These are phyloP conservation scores for Taeniopygia guttata DNA, from an alignment of 2,797 vertebrate species.

Conservation along the genomic window DNA sequence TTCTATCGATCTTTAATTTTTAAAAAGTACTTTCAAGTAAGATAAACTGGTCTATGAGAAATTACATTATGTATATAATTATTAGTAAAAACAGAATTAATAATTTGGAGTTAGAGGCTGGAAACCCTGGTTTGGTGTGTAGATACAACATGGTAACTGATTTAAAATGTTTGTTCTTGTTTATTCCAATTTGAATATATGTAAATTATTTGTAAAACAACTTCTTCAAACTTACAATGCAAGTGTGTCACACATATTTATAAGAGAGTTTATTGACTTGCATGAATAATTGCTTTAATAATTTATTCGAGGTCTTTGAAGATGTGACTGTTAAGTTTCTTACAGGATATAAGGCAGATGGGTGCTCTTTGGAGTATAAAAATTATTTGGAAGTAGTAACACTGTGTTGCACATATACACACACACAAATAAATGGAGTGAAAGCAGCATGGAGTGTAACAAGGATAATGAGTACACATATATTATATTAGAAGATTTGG, in stretches of 20 bases:
- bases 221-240: background rate
- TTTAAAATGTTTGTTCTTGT: background rate
- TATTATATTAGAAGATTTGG: background rate
- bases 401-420: background rate
- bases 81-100: background rate
- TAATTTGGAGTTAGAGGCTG: background rate
- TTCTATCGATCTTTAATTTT: background rate
- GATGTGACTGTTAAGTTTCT: background rate
- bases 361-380: background rate
- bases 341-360: background rate
- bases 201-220: background rate
- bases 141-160: background rate
- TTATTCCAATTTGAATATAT: background rate
- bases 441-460: background rate
- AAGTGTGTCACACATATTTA: background rate
- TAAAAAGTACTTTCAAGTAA: background rate
- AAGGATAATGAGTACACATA: background rate
- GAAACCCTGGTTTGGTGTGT: background rate
- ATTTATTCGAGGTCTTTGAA: conserved; percentile 2
- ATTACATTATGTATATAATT: background rate
- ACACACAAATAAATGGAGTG: background rate
- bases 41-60: background rate
- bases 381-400: background rate
- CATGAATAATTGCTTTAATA: background rate
- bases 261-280: background rate